A percentile compares a stretch with the other conserved stretches of the same genome.
Conservation (phyloP, 2,797 vertebrate species). For the Mormyrus hasselquistii region DNA sequence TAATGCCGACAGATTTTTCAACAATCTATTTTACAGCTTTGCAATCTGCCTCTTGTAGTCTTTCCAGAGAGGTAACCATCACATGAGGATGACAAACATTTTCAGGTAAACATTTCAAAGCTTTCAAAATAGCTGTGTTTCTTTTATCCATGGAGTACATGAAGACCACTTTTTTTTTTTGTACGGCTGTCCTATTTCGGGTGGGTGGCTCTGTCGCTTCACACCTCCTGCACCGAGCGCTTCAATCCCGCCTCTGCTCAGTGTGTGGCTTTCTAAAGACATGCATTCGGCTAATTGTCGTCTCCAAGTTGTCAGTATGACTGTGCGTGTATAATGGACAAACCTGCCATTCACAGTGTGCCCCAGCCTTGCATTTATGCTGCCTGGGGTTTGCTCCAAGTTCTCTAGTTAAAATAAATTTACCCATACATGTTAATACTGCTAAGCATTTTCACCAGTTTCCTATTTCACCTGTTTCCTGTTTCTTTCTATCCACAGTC, state of each 20-base stretch:
- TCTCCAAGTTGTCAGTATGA: neutral
- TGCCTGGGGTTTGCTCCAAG: neutral
- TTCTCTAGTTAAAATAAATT: neutral
- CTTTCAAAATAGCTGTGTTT: neutral
- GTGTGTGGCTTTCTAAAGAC: neutral
- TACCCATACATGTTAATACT: neutral
- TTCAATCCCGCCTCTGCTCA: neutral
- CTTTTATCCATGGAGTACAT: neutral
- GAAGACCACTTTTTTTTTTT: neutral
- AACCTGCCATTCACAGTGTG: neutral
- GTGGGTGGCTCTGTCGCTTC: neutral
- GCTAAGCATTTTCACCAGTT: neutral
- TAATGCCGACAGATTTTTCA: neutral
- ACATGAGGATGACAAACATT: neutral
- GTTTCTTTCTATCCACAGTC: neutral
- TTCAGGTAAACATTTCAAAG: neutral
- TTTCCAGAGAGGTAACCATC: neutral
- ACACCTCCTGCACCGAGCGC: neutral
- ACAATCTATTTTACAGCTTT: neutral
- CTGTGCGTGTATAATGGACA: neutral
- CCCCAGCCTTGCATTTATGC: neutral
- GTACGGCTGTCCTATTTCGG: neutral
- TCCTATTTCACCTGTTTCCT: neutral
- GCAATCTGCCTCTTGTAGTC: neutral
- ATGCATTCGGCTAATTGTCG: neutral